Conservation (phyloP, 2,797 vertebrate species). For the Acanthurus lineatus region DNA sequence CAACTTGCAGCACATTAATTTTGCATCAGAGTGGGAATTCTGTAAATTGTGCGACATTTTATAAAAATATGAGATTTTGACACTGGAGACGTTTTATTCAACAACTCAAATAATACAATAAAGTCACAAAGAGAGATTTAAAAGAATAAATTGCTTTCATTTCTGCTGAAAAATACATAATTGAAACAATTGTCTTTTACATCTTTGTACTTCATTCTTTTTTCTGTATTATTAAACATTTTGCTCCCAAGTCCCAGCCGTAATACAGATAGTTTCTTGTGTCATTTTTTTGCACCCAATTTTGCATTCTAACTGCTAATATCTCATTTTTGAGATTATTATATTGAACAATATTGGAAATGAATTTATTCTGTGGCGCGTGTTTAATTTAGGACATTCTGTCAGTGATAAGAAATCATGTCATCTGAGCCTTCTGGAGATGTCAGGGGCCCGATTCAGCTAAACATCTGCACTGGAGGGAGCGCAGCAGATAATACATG, state of each 20-base stretch:
- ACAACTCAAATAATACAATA: slow-evolving; percentile 8
- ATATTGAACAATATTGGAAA: slow-evolving; percentile 33
- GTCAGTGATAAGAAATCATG: slow-evolving; percentile 53
- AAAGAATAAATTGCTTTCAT: slow-evolving; percentile 15
- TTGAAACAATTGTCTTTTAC: background rate
- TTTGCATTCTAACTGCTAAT: slow-evolving; percentile 10
- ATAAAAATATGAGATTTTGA: slow-evolving; percentile 8
- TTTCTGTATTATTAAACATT: slow-evolving; percentile 35
- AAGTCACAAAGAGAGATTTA: slow-evolving; percentile 12
- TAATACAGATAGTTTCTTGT: slow-evolving; percentile 30
- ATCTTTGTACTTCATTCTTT: slow-evolving; percentile 8
- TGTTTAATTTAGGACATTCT: slow-evolving; percentile 56
- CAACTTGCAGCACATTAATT: background rate
- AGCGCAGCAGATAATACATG: slow-evolving; percentile 38
- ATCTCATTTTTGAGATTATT: slow-evolving; percentile 38
- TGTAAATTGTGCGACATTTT: slow-evolving; percentile 7
- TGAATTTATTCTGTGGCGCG: slow-evolving; percentile 54
- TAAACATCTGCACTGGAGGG: slow-evolving; percentile 48
- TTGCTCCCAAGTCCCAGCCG: slow-evolving; percentile 22
- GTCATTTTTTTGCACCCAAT: slow-evolving; percentile 1
- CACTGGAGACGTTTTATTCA: slow-evolving; percentile 4
- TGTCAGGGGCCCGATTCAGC: slow-evolving; percentile 44
- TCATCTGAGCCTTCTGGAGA: slow-evolving; percentile 41
- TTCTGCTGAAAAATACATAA: slow-evolving; percentile 12
- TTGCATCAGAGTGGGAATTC: background rate